These are phyloP conservation scores for Poeciliopsis presidionis DNA, from an alignment of 2,797 vertebrate genomes.

Conservation along the genomic window DNA sequence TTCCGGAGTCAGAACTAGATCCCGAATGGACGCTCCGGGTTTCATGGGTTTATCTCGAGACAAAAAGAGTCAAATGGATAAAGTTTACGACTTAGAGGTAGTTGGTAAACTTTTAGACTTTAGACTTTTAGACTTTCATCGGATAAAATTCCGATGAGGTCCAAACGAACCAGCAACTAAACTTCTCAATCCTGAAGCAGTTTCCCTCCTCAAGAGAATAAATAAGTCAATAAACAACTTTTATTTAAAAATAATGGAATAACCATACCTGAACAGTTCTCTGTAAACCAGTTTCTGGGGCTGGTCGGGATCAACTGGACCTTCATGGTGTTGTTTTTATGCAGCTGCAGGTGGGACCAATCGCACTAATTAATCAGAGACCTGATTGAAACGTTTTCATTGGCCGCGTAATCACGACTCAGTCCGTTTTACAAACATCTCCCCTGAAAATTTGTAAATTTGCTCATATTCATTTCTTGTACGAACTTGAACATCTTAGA, in stretches of 20 bases:
- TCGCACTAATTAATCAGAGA: slow-evolving; percentile 25
- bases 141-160: neutral
- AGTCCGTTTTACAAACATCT: neutral
- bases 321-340: neutral
- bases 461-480: too few species aligned
- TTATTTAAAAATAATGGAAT: neutral
- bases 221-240: neutral
- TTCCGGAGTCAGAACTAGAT: slow-evolving; percentile 70
- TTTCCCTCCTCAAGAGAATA: neutral
- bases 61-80: neutral
- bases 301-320: neutral
- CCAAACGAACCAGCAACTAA: neutral
- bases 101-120: neutral
- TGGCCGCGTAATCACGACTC: neutral
- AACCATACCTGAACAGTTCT: neutral
- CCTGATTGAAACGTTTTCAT: neutral
- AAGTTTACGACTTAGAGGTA: neutral
- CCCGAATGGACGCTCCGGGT: slow-evolving; percentile 33
- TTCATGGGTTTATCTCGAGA: slow-evolving; percentile 4
- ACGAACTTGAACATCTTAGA: too few species aligned
- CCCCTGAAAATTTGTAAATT: too few species aligned
- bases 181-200: neutral
- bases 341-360: slow-evolving; percentile 40
- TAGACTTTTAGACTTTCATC: neutral
- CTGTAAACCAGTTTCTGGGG: neutral